Base-by-base conservation (phyloP, 2,888 invertebrate genomes). In the Xanthorhoe spadicearia region DNA sequence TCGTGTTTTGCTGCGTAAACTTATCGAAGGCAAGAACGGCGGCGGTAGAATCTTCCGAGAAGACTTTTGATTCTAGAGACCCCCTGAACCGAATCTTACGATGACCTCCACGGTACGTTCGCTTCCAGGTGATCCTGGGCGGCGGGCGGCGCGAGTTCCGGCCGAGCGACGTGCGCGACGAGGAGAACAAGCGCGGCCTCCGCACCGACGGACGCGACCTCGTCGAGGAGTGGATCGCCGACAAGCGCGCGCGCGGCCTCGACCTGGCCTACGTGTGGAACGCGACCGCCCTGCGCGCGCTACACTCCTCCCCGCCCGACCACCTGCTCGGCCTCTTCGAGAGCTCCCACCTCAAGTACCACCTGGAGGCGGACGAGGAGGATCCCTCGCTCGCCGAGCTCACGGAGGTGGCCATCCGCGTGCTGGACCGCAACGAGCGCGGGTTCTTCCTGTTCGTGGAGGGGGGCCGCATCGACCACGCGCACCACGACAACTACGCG, bases 381-480 rank as follows among this genome's bases (percentile, higher is more conserved):
- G 13, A 15, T 1, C 46, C 46, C 46, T n/a, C 46, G 78, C 23
- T 23, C 92, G 94, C 73, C 93, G 0, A 95, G 67, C 97, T 97
- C 0, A 95, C 96, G 0, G 84, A 83, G 86, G 94, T 94, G 13
- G 97, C 97, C 0, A 95, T 97, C 55, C 91, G 94, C 64, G 89
- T 96, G 7, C 88, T 97, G 57, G 88, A 92, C 28, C 94, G 94
- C 73, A 93, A 94, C 75, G 85, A 88, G 32, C 92, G 95, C 0
- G 97, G 97, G 0, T 97, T 94, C 83, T 96, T 97, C 77, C 85
- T 97, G 10, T 95, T 97, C 78, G 95, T 97, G 28, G 95, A 96
- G 83, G 95, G 84, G 68, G 95, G 94, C 0, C 89, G 94, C 77
- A 95, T 95, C 63, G 95, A 95, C 79, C 94, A 94, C 71, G 95